Evolutionary conservation across 2,888 invertebrate genomes (phyloP).

Genomic region (Bugula neritina): DNA sequence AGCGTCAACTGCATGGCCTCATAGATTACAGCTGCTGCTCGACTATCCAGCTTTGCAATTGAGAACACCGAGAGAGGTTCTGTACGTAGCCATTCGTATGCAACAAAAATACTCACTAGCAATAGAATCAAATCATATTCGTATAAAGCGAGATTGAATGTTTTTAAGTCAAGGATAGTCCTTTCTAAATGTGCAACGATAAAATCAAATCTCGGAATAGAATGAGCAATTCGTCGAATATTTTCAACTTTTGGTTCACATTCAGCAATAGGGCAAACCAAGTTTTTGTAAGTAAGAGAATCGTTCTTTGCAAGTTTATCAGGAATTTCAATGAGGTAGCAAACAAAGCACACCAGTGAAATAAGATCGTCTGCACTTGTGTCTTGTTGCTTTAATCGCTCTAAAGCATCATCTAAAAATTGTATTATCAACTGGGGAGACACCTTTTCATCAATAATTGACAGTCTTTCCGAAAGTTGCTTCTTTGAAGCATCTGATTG

Average conservation of each 20-base stretch:
- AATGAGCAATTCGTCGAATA: background rate
- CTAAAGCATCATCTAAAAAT: background rate
- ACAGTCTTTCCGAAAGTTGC: background rate
- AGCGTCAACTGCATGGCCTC: conserved; percentile 15
- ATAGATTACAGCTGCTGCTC: background rate
- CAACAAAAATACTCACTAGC: conserved; percentile 9
- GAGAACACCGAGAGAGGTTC: conserved; percentile 12
- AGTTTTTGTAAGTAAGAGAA: background rate
- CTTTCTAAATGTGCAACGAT: background rate
- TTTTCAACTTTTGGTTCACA: background rate
- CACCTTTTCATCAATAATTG: background rate
- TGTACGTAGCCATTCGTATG: conserved; percentile 22
- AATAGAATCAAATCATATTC: conserved; percentile 1
- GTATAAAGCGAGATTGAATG: background rate
- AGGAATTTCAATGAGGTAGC: background rate
- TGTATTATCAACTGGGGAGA: background rate
- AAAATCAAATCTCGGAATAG: conserved; percentile 12
- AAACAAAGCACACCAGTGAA: background rate
- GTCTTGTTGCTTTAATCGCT: background rate
- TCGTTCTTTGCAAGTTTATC: conserved; percentile 4
- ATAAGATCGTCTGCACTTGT: background rate
- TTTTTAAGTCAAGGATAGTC: background rate
- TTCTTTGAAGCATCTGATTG: background rate
- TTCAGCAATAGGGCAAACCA: background rate
- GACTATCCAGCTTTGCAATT: background rate